Evolutionary conservation across 2,797 vertebrate species (phyloP), one percentile per base, ranked within the genome.

Genomic region (Tiaroga cobitis): DNA sequence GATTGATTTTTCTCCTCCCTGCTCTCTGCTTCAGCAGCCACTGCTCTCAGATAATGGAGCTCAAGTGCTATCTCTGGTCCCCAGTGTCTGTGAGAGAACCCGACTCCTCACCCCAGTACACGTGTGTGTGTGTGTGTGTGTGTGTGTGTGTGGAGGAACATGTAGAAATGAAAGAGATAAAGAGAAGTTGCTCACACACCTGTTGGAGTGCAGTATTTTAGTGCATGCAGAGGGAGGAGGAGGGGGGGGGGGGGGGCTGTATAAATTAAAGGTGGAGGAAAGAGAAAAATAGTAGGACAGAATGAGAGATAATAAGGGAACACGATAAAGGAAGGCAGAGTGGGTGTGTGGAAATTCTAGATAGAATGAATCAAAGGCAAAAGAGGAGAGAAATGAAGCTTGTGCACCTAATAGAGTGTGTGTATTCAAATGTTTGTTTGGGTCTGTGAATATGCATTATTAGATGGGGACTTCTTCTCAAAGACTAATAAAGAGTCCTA

Each of bases 31-130:
- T 49, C 69, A 80, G 84, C 78, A 85, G 56, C 83, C 72, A 86
- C 83, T 85, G 84, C 19, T 81, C 77, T 69, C 72, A 83, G 83
- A 84, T 87, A 87, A 89, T 87, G 88, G 84, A 89, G 81, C 86
- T 81, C 82, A 84, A 83, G 81, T 86, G 88, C 86, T 83, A 84
- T 89, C 84, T 86, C 63, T 83, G 80, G 70, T 75, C 83, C 77
- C 83, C 81, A 87, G 88, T 83, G 88, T 87, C 81, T 77, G 80
- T 41, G 39, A 85, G 84, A 80, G 84, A 87, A 85, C 81, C 63
- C 24, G 77, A 51, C 59, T 89, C 77, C 82, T 56, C 82, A 84
- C 68, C 69, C 83, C 69, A 69, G 67, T 82, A 85, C 43, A 69
- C 63, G 81, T 72, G 54, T 39, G 72, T 32, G 73, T 41, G n/a